These are phyloP conservation scores for Gymnocephalus cernua DNA, from an alignment of 2,113 vertebrate species.

Conservation along the genomic window DNA sequence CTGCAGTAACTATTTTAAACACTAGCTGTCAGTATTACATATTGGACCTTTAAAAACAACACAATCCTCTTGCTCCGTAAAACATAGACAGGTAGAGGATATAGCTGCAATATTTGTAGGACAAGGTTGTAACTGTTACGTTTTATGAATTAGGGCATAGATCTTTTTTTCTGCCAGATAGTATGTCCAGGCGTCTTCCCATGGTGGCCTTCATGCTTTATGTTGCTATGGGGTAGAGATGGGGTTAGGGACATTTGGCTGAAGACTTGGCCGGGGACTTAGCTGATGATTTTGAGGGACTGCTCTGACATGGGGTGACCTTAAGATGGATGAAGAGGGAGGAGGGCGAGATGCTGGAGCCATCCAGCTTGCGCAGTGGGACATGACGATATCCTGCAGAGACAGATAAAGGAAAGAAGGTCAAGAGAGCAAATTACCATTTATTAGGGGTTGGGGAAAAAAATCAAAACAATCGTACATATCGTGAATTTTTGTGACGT, in stretches of 20 bases:
- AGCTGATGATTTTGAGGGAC: constrained; percentile 46
- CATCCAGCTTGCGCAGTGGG: constrained; percentile 89
- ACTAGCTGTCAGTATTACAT: too few species aligned
- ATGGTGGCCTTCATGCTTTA: background rate
- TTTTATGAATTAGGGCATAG: background rate
- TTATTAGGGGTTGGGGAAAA: too few species aligned
- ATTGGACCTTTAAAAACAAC: too few species aligned
- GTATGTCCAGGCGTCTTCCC: background rate
- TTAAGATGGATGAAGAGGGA: constrained; percentile 91
- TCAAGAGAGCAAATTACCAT: background rate
- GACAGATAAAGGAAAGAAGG: background rate
- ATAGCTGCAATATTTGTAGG: background rate
- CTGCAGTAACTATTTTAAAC: too few species aligned
- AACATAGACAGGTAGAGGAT: background rate
- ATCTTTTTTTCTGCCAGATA: background rate
- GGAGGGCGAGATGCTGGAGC: constrained; percentile 88
- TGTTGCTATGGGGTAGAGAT: background rate
- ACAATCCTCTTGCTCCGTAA: background rate
- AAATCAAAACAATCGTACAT: too few species aligned
- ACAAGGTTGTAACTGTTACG: background rate
- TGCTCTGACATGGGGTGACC: constrained; percentile 61
- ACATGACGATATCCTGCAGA: constrained; percentile 93
- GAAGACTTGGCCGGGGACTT: constrained; percentile 28
- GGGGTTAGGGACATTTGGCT: constrained; percentile 20
- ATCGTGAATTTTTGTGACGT: too few species aligned